Evolutionary conservation across 2,797 vertebrate species (phyloP), one percentile per base, ranked within the genome.

Genomic region (Dendrocincla tyrannina): DNA sequence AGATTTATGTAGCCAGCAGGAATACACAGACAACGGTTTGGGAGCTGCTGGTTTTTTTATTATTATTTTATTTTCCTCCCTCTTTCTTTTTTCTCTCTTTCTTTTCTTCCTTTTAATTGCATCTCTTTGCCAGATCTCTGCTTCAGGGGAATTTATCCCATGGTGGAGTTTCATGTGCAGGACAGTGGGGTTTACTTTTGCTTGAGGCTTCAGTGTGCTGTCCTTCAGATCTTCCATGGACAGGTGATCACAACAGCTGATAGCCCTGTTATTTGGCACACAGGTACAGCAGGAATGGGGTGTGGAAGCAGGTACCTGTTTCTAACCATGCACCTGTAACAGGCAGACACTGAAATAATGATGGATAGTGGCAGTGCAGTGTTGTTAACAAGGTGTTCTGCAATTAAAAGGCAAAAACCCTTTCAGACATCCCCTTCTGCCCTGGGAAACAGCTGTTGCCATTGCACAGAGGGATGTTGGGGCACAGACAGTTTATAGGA

Each of bases 401-500:
- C 30, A 27, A 17, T 77, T 75, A 37, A 44, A 84, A 84, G 64
- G 23, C 35, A 90, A 50, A 22, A n/a, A 28, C 2, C 12, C 15
- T 24, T 58, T 50, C 49, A 88, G 30, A 37, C 7, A 12, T 76
- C 5, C 1, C 1, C 22, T 68, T 63, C 56, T 64, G 23, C 27
- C 17, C 10, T 30, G n/a, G 33, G 49, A 77, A 77, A 35, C 49
- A 33, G 73, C 66, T 81, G 9, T 17, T 67, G 37, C 25, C 14
- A 4, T 78, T 49, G 13, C 1, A 0, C n/a, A 27, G 44, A 55
- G 35, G 5, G 13, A 4, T 37, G 59, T 1, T 52, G 42, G n/a
- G 52, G 39, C 25, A 24, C 27, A 49, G 39, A 2, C 3, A 28
- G 5, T 68, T 88, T 4, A 17, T 20, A 53, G 80, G 86, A 72